Evolutionary conservation across 2,797 vertebrate genomes (phyloP), one percentile per base, ranked within the genome.

Genomic region (Mastacembelus armatus): DNA sequence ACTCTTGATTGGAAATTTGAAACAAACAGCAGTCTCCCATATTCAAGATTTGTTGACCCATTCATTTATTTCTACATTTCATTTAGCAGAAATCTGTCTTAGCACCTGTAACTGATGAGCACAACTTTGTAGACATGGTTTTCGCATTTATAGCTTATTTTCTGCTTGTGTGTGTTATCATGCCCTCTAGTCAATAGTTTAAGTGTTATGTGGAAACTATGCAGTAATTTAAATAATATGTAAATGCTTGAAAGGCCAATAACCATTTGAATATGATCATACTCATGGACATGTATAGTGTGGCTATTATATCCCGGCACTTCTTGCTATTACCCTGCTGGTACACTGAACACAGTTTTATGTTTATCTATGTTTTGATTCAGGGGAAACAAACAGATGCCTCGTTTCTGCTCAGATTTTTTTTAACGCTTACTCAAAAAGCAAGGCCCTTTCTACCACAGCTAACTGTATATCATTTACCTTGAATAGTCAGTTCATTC

Each of bases 361-460:
- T 49, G 24, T 62, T 16, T 26, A 29, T 14, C 15, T 38, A 19
- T 32, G 19, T 55, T 27, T 43, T 59, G 55, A 48, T 48, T n/a
- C 26, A 4, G 5, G 9, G 16, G 27, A 22, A 27, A 30, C 19
- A 67, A 12, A 58, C 27, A 27, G 39, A 51, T 26, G 22, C 1
- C 12, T 35, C 1, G 5, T 8, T 19, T 22, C 21, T 27, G 14
- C 15, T 16, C 35, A 38, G 35, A 6, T 15, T 16, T 24, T 38
- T 38, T 38, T 38, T 16, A 38, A 16, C 38, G 35, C 15, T 54
- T 21, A 35, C 24, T 35, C 27, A 5, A 32, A 59, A 12, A 47
- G 26, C 21, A 21, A 12, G 51, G 14, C 27, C 16, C 49, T 60
- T 60, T 42, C 24, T 12, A 55, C 18, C 10, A 27, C 50, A 43